A percentile compares a stretch with the other conserved stretches of the same genome.
phyloP scores from a whole-genome alignment of 92 coral and sea anemone genomes.

The Epizoanthus stellaris region DNA sequence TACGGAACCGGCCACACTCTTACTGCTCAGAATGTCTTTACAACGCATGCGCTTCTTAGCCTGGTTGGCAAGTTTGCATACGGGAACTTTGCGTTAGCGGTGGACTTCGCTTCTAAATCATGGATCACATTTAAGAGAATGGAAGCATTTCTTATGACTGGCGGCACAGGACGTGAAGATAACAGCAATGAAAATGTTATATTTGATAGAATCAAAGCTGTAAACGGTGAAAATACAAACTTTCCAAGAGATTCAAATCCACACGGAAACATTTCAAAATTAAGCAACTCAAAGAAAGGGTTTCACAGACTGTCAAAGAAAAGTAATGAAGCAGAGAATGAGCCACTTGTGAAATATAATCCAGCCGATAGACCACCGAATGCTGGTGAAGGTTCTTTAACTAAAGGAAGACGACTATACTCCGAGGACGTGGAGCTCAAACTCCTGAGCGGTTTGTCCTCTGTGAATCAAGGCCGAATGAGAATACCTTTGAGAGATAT shows the following conservation, averaged over 20 bases:
- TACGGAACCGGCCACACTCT: slow-evolving; percentile 29
- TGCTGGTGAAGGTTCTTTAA: neutral
- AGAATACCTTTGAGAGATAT: slow-evolving; percentile 19
- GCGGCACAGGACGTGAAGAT: neutral
- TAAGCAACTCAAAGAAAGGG: neutral
- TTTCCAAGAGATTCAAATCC: neutral
- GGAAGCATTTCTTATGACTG: slow-evolving; percentile 18
- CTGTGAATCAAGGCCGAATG: slow-evolving; percentile 29
- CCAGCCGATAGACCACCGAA: neutral
- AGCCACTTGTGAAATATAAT: slow-evolving; percentile 13
- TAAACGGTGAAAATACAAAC: neutral
- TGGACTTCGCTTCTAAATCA: slow-evolving; percentile 39
- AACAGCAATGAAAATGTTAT: neutral
- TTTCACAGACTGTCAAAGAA: neutral
- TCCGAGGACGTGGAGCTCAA: slow-evolving; percentile 3
- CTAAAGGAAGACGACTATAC: slow-evolving; percentile 2
- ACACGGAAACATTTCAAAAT: neutral
- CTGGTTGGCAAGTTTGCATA: slow-evolving; percentile 31
- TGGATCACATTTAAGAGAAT: slow-evolving; percentile 36
- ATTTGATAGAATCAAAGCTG: neutral
- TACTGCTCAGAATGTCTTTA: slow-evolving; percentile 54
- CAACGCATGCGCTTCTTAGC: slow-evolving; percentile 46
- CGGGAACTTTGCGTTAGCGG: slow-evolving; percentile 37
- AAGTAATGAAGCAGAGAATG: neutral
- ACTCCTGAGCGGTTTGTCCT: slow-evolving; percentile 16